A percentile compares a stretch with the other conserved stretches of the same genome.
Conservation (phyloP, 2,113 vertebrate genomes). For the Zosterops japonicus region DNA sequence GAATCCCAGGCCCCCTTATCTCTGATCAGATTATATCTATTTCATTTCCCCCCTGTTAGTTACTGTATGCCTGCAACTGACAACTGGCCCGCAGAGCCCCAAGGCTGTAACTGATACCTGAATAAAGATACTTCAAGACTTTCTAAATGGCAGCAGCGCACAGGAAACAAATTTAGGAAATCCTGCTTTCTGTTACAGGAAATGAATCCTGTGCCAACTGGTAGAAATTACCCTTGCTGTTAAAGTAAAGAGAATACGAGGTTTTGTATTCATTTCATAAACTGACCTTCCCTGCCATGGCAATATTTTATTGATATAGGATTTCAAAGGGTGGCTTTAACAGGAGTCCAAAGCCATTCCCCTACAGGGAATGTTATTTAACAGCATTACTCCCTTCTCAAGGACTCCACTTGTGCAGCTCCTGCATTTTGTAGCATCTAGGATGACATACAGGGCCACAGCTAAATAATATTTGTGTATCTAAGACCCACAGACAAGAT, state of each 20-base stretch:
- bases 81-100: conserved; percentile 45
- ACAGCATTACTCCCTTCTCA: conserved; percentile 1
- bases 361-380: conserved; percentile 48
- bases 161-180: conserved; percentile 86
- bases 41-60: conserved; percentile 66
- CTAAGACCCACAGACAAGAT: conserved; percentile 39
- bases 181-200: conserved; percentile 84
- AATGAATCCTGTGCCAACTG: conserved; percentile 74
- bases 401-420: background rate
- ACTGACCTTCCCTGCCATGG: conserved; percentile 58
- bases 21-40: conserved; percentile 63
- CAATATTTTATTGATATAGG: conserved; percentile 61
- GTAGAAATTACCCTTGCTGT: conserved; percentile 67
- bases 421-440: conserved; percentile 1
- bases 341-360: conserved; percentile 23
- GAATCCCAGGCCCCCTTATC: conserved; percentile 48
- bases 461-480: background rate
- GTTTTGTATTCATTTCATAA: conserved; percentile 59
- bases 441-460: background rate
- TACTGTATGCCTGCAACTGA: conserved; percentile 59
- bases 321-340: conserved; percentile 69
- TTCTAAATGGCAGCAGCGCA: conserved; percentile 51
- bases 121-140: conserved; percentile 67
- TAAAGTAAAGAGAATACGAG: conserved; percentile 45
- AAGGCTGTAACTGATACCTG: conserved; percentile 70